Base-by-base conservation (phyloP, 2,113 vertebrate genomes). In the Riparia riparia region DNA sequence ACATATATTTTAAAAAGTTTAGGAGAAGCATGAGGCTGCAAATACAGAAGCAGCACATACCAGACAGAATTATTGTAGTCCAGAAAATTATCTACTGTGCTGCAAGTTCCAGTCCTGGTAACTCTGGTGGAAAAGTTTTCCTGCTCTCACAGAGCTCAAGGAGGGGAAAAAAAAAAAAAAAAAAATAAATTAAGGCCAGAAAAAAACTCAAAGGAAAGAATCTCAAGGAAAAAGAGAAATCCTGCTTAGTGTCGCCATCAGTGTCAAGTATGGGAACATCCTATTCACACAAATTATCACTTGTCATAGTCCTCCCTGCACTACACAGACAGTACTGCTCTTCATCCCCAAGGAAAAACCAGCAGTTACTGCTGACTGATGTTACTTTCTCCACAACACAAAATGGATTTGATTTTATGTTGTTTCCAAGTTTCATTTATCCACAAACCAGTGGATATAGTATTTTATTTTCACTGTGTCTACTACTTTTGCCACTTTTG, bases 211-310 rank as follows among this genome's bases (percentile, higher is more conserved):
- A 58, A 65, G 12, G 15, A n/a, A 86, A 88, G 50, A 73, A 39
- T 26, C 5, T 17, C 12, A 72, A 51, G 17, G 21, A 58, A 66
- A 41, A 86, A 73, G 16, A 68, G 24, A 94, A 65, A 44, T 72
- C 15, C 25, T 53, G 10, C 7, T 42, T 15, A 3, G 10, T 19
- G 7, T 70, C 58, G 69, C n/a, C 68, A 69, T 18, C 14, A 32
- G 26, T 8, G 6, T 34, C 49, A 90, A 37, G 18, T 53, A 34
- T 12, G 25, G 3, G 1, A 3, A 41, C 0, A 0, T 6, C 7
- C 21, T 31, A 8, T 11, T 72, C 12, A 39, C 7, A 11, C 0
- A 0, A 0, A 57, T 7, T 21, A 25, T 17, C 0, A 0, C 12
- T 68, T 69, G 15, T 25, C 32, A 25, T 12, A 20, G 39, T 80